phyloP scores from a whole-genome alignment of 2,888 invertebrate genomes.

The Caradrina kadenii region DNA sequence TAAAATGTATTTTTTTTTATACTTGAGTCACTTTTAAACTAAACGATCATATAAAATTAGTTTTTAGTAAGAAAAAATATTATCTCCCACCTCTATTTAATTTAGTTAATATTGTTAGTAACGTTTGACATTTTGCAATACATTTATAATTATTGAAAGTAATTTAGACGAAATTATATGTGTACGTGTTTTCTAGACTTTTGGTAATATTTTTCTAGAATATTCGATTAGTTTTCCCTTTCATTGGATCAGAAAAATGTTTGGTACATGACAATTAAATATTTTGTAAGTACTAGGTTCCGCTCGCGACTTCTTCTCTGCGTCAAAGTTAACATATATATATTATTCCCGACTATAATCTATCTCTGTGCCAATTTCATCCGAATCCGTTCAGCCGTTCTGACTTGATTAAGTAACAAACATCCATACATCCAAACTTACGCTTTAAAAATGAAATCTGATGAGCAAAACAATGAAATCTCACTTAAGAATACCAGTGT shows the following conservation, averaged over 20 bases:
- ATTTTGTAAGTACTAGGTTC: too few relatives aligned
- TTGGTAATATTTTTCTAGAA: constrained; percentile 19
- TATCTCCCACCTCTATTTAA: constrained; percentile 56
- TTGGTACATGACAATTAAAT: constrained; percentile 21
- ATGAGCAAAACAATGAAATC: too few relatives aligned
- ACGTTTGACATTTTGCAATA: constrained; percentile 58
- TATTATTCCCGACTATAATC: too few relatives aligned
- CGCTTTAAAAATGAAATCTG: too few relatives aligned
- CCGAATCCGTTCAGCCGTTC: too few relatives aligned
- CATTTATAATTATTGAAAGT: constrained; percentile 32
- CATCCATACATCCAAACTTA: too few relatives aligned
- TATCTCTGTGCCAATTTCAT: too few relatives aligned
- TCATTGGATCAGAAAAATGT: constrained; percentile 10
- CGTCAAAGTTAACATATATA: too few relatives aligned
- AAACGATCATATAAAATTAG: constrained; percentile 28
- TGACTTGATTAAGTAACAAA: too few relatives aligned
- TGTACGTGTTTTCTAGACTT: constrained; percentile 16
- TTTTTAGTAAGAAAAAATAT: constrained; percentile 48
- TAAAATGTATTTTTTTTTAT: neutral
- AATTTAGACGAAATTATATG: constrained; percentile 41
- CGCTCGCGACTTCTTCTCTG: too few relatives aligned
- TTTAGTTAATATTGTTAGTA: constrained; percentile 19
- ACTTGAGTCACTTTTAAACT: neutral
- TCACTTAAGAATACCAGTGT: too few relatives aligned
- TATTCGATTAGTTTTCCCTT: neutral